Conservation (phyloP, 2,113 vertebrate species). For the Mustela lutreola region DNA sequence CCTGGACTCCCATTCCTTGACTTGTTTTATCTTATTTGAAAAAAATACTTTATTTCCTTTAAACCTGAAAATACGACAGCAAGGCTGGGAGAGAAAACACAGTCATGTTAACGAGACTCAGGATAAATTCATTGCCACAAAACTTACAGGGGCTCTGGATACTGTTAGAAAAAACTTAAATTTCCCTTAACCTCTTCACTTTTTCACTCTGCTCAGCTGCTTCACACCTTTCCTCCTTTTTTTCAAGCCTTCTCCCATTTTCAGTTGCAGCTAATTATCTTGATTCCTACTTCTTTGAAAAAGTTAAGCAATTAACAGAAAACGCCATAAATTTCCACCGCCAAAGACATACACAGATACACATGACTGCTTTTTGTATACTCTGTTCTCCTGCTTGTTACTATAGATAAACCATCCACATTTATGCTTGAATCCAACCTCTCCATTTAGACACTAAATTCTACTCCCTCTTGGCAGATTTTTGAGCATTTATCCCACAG, state of each 20-base stretch:
- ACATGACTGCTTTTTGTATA: not conserved
- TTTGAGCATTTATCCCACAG: not conserved
- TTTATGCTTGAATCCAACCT: not conserved
- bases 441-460: not conserved
- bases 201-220: too few relatives aligned
- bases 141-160: not conserved
- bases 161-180: not conserved
- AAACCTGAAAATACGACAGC: rapidly evolving
- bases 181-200: not conserved
- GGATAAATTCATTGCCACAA: not conserved
- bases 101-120: not conserved
- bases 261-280: not conserved
- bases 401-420: not conserved
- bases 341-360: rapidly evolving
- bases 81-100: not conserved
- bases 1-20: not conserved
- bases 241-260: not conserved
- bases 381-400: not conserved
- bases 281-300: not conserved
- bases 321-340: not conserved
- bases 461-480: not conserved
- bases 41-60: not conserved
- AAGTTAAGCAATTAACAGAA: not conserved
- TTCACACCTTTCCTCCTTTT: not conserved
- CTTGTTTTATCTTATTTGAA: not conserved